A percentile compares a stretch with the other conserved stretches of the same genome.
These are phyloP conservation scores for Eubucco bourcierii DNA, from an alignment of 2,113 vertebrate species.

Conservation along the genomic window DNA sequence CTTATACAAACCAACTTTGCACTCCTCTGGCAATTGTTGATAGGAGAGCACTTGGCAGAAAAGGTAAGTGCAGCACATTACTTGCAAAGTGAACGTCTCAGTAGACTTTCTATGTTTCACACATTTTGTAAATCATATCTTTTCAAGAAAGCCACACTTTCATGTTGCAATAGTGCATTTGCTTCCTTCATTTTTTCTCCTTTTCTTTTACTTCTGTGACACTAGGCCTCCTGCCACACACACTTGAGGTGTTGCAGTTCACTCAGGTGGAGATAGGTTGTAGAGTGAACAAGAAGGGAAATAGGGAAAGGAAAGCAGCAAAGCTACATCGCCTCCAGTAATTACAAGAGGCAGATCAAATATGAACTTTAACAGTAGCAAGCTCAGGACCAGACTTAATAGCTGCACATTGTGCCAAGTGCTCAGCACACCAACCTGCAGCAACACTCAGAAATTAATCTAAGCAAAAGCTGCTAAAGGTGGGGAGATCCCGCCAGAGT, in stretches of 20 bases:
- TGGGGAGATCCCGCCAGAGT: conserved; percentile 21
- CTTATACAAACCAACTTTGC: background rate
- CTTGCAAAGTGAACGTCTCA: background rate
- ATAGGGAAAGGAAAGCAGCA: background rate
- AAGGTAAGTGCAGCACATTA: background rate
- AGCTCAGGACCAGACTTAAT: background rate
- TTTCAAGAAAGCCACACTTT: background rate
- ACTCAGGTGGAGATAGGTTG: background rate
- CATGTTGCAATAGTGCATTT: background rate
- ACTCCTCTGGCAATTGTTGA: background rate
- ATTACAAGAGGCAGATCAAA: conserved; percentile 9
- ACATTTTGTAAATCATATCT: background rate
- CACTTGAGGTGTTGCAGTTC: background rate
- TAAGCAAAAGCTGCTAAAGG: conserved; percentile 38
- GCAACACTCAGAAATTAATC: conserved; percentile 31
- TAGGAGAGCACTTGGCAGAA: background rate
- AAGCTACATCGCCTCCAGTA: background rate
- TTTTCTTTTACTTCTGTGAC: background rate
- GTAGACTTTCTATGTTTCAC: background rate
- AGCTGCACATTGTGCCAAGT: conserved; percentile 22
- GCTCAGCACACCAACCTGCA: conserved; percentile 1
- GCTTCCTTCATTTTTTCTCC: background rate
- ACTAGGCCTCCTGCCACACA: background rate
- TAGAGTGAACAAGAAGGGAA: background rate
- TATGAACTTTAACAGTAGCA: background rate